phyloP scores from a whole-genome alignment of 2,888 invertebrate species.

The Mactromeris polynyma region DNA sequence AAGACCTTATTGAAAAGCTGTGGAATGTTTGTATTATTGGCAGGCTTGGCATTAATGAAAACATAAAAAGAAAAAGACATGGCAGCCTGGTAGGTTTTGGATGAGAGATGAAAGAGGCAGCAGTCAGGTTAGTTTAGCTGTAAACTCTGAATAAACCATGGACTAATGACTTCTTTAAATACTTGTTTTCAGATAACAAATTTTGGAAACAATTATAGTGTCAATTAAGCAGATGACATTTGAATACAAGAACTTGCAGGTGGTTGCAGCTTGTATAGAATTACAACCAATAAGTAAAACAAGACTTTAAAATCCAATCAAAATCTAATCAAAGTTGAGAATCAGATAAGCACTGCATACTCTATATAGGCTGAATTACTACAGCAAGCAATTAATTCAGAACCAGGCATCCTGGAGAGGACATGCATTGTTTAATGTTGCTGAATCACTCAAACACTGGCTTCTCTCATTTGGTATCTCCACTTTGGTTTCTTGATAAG shows the following conservation, averaged over 20 bases:
- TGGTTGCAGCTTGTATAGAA: neutral
- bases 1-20: neutral
- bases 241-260: constrained; percentile 18
- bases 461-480: neutral
- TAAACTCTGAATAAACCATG: neutral
- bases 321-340: constrained; percentile 15
- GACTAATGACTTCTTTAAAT: constrained; percentile 17
- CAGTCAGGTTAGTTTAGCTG: neutral
- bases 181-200: constrained; percentile 7
- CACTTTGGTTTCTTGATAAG: constrained; percentile 1
- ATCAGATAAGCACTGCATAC: neutral
- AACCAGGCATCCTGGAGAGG: constrained; percentile 2
- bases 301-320: constrained; percentile 18
- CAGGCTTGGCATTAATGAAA: constrained; percentile 5
- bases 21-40: neutral
- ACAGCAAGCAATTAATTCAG: neutral
- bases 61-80: neutral
- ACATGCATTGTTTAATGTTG: constrained; percentile 16
- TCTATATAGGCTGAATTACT: neutral
- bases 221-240: constrained; percentile 23
- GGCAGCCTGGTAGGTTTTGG: neutral
- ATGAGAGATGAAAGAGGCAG: neutral
- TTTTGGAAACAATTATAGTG: constrained; percentile 10
- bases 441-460: constrained; percentile 6
- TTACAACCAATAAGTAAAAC: constrained; percentile 15